phyloP scores from a whole-genome alignment of 1,140 invertebrate genomes.

The Platyscapa corneri region DNA sequence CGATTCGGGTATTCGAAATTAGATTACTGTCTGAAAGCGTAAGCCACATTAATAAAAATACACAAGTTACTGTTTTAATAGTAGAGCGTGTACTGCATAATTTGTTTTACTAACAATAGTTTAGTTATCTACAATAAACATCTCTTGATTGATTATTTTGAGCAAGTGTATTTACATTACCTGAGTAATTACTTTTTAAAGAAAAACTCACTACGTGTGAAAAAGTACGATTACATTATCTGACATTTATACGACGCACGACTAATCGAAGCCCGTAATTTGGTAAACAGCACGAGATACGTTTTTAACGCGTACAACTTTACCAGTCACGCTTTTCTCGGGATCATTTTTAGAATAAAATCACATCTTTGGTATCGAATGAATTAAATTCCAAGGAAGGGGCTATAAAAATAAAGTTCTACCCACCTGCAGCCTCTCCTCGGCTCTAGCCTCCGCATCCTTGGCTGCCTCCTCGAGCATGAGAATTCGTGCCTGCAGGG shows the following conservation, averaged over 20 bases:
- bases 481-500: constrained; percentile 89
- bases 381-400: no score
- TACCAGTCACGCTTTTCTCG: not conserved
- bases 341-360: not conserved
- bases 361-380: no score
- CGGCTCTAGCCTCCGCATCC: constrained; percentile 89
- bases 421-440: constrained; percentile 82
- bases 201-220: not conserved
- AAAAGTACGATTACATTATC: not conserved
- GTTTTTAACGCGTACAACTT: not conserved
- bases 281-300: not conserved
- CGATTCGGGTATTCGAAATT: no score
- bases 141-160: not conserved
- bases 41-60: no score
- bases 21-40: no score
- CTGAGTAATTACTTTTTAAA: not conserved
- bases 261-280: not conserved
- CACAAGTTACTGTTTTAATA: no score
- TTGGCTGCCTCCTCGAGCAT: constrained; percentile 94
- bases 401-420: not conserved
- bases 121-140: not conserved
- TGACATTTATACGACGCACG: not conserved
- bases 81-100: not conserved
- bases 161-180: not conserved
- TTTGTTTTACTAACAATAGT: not conserved